Percentiles rank a stretch among this genome's conserved stretches.
phyloP scores from a whole-genome alignment of 2,797 vertebrate genomes.

The Gambusia yucatana region DNA sequence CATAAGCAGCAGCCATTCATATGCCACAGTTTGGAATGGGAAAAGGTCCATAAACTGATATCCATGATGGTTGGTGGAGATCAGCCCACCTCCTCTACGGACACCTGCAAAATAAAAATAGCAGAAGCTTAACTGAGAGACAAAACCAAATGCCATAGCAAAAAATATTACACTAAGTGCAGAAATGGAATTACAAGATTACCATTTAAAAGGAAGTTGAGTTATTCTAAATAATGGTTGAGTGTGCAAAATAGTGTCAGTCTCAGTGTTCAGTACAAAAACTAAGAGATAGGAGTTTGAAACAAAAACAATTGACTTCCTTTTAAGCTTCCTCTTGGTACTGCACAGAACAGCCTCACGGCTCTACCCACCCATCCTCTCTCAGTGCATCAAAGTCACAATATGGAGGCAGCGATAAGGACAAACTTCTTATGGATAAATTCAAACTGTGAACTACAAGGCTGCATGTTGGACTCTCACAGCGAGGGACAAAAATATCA shows the following conservation, averaged over 20 bases:
- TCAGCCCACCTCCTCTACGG: constrained; percentile 50
- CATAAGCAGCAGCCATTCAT: constrained; percentile 22
- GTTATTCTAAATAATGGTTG: not conserved
- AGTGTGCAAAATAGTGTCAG: not conserved
- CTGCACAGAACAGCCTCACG: constrained; percentile 33
- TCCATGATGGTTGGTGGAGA: constrained; percentile 63
- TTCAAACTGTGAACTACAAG: constrained; percentile 50
- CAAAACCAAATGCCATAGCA: not conserved
- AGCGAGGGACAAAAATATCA: constrained; percentile 58
- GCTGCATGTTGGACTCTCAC: constrained; percentile 55
- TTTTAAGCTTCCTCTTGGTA: constrained; percentile 48
- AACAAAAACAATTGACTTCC: constrained; percentile 13
- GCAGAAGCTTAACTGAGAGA: not conserved
- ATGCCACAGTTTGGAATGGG: not conserved
- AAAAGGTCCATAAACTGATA: constrained; percentile 14
- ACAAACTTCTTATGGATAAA: constrained; percentile 27
- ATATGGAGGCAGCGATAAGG: constrained; percentile 72
- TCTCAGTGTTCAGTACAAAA: not conserved
- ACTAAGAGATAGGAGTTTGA: not conserved
- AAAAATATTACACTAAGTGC: not conserved
- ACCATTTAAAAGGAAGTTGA: not conserved
- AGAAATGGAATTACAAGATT: not conserved
- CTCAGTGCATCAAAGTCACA: constrained; percentile 46
- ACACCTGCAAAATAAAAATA: constrained; percentile 27
- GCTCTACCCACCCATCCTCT: constrained; percentile 27